Evolutionary conservation across 2,888 invertebrate genomes (phyloP).

Genomic region (Agrotis clavis): DNA sequence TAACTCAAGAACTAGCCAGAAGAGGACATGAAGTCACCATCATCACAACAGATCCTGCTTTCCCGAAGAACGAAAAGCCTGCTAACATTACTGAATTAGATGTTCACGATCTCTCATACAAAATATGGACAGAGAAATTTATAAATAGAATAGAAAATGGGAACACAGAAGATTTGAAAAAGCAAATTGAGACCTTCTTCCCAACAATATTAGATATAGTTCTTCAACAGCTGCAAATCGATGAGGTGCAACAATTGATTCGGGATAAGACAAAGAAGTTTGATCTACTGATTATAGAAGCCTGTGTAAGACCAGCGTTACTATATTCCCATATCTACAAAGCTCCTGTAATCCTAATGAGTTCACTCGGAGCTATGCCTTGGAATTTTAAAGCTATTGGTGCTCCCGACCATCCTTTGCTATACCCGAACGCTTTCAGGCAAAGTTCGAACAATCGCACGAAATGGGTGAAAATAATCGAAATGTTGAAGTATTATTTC

Average conservation of each 20-base stretch:
- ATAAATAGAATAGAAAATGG: conserved; percentile 29
- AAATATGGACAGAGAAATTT: conserved; percentile 51
- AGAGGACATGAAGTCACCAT: conserved; percentile 83
- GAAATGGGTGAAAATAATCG: conserved; percentile 58
- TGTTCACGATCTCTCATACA: conserved; percentile 71
- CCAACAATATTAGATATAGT: conserved; percentile 26
- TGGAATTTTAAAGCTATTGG: conserved; percentile 65
- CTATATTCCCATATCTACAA: conserved; percentile 63
- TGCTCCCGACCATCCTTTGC: conserved; percentile 66
- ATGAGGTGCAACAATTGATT: conserved; percentile 62
- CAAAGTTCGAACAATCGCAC: conserved; percentile 62
- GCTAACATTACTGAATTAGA: conserved; percentile 83
- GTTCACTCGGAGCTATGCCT: conserved; percentile 65
- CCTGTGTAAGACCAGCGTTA: conserved; percentile 51
- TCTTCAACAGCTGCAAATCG: conserved; percentile 58
- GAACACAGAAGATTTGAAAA: conserved; percentile 41
- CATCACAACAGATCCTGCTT: conserved; percentile 79
- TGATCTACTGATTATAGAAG: conserved; percentile 65
- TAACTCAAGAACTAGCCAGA: conserved; percentile 77
- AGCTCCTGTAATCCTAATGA: conserved; percentile 67
- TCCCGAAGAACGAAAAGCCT: no score
- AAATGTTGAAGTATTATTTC: conserved; percentile 41
- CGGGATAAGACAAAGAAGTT: conserved; percentile 47
- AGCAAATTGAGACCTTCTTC: conserved; percentile 18
- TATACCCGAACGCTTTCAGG: conserved; percentile 65